Percentiles rank a stretch among this genome's conserved stretches.
Conservation (phyloP, 2,797 vertebrate species). For the Avahi laniger region DNA sequence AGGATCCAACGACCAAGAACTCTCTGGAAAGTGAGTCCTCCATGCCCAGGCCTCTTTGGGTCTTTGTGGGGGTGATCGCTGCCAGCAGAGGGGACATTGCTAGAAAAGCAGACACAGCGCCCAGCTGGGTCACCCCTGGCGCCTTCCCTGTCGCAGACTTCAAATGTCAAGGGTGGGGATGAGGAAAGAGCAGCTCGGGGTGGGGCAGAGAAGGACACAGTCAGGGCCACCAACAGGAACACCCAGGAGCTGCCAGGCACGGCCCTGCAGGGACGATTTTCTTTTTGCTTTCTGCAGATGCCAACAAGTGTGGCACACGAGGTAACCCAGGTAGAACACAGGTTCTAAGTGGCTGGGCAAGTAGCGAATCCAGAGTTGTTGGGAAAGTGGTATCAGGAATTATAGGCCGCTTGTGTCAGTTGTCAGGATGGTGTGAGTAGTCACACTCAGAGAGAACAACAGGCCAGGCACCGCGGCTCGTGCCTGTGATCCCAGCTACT, state of each 20-base stretch:
- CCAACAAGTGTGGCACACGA: not conserved
- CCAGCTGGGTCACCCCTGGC: not conserved
- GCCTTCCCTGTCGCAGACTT: not conserved
- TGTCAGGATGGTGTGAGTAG: not conserved
- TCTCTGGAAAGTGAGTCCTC: slow-evolving; percentile 94
- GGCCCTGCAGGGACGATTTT: not conserved
- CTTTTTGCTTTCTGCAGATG: not conserved
- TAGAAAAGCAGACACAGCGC: not conserved
- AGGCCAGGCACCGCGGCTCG: not conserved
- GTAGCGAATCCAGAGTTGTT: not conserved
- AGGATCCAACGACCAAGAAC: slow-evolving; percentile 94
- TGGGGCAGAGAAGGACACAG: rapidly evolving
- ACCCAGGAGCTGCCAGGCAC: not conserved
- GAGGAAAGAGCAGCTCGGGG: rapidly evolving
- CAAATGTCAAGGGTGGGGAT: not conserved
- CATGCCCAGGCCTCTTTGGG: not conserved
- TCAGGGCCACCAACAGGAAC: rapidly evolving
- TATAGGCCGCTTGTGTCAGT: not conserved
- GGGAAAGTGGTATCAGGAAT: not conserved
- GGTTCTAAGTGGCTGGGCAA: not conserved
- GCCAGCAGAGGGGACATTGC: not conserved
- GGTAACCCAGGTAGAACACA: rapidly evolving
- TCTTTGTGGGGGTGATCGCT: not conserved
- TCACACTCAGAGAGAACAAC: not conserved
- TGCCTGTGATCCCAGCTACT: too few species aligned